A percentile compares a stretch with the other conserved stretches of the same genome.
These are phyloP conservation scores for Linyphia triangularis DNA, from an alignment of 2,888 invertebrate genomes.

Conservation along the genomic window DNA sequence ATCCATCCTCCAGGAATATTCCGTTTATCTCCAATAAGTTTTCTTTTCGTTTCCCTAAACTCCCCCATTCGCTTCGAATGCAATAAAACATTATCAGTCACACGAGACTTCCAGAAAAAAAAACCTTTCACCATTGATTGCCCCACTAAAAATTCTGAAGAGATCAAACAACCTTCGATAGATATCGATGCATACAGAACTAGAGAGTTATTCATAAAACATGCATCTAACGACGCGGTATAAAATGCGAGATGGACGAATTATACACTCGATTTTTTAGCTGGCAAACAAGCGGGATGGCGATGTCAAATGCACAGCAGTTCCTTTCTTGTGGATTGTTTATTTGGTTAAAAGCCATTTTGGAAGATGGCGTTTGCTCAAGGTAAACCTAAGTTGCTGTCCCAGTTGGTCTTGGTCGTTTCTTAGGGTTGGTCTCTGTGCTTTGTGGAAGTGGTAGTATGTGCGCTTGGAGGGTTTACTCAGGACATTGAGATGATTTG, in stretches of 20 bases:
- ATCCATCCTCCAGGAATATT: conserved; percentile 13
- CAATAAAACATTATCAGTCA: conserved; percentile 73
- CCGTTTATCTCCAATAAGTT: not conserved
- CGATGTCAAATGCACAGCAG: conserved; percentile 69
- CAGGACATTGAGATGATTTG: not conserved
- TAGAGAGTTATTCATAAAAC: conserved; percentile 71
- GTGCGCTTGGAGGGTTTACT: not conserved
- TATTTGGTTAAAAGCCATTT: conserved; percentile 74
- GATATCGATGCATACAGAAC: conserved; percentile 36
- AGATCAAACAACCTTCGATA: conserved; percentile 61
- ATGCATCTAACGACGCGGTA: conserved; percentile 68
- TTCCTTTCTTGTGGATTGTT: conserved; percentile 53
- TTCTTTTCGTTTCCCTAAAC: not conserved
- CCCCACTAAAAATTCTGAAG: conserved; percentile 70
- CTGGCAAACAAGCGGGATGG: conserved; percentile 65
- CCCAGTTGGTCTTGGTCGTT: not conserved
- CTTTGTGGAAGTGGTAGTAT: conserved; percentile 17
- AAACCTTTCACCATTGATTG: conserved; percentile 52
- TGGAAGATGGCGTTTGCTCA: conserved; percentile 47
- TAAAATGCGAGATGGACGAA: conserved; percentile 70
- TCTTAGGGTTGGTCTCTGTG: conserved; percentile 5
- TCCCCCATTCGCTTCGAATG: conserved; percentile 19
- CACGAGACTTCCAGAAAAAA: conserved; percentile 39
- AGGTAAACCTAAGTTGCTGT: conserved; percentile 31
- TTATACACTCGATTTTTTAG: conserved; percentile 73